A percentile compares a stretch with the other conserved stretches of the same genome.
Evolutionary conservation across 2,888 invertebrate species (phyloP).

Genomic region (Calephelis perditalis): DNA sequence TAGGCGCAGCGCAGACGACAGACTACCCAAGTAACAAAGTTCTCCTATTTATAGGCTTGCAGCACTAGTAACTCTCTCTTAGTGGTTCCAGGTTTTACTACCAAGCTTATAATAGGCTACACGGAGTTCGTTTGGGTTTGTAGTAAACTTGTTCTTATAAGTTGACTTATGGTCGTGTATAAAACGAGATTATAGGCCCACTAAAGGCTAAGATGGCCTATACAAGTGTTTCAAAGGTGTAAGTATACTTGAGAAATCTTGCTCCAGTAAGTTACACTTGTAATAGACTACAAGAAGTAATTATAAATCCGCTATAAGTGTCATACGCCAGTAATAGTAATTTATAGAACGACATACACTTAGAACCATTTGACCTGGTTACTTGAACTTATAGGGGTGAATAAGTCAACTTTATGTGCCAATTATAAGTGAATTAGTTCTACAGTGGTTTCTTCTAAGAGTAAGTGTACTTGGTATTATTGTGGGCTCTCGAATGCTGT

Average conservation of each 20-base stretch:
- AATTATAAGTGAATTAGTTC: slow-evolving; percentile 16
- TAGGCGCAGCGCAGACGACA: no score
- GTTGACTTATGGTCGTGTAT: slow-evolving; percentile 15
- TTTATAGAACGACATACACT: slow-evolving; percentile 16
- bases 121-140: slow-evolving; percentile 16
- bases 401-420: slow-evolving; percentile 17
- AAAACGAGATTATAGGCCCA: slow-evolving; percentile 16
- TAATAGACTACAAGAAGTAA: slow-evolving; percentile 12
- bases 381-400: slow-evolving; percentile 15
- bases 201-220: slow-evolving; percentile 16
- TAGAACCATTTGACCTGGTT: slow-evolving; percentile 14
- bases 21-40: slow-evolving; percentile 16
- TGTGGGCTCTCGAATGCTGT: slow-evolving; percentile 14
- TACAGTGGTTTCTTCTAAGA: slow-evolving; percentile 14
- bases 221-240: slow-evolving; percentile 15
- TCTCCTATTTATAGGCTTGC: slow-evolving; percentile 14
- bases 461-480: slow-evolving; percentile 13
- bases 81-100: slow-evolving; percentile 16
- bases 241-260: slow-evolving; percentile 12
- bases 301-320: slow-evolving; percentile 16
- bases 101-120: slow-evolving; percentile 16
- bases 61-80: slow-evolving; percentile 17
- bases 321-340: slow-evolving; percentile 15
- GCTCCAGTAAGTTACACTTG: slow-evolving; percentile 16
- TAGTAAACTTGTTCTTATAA: slow-evolving; percentile 15